phyloP scores from a whole-genome alignment of 2,888 invertebrate genomes.

The Lasioglossum lativentre region DNA sequence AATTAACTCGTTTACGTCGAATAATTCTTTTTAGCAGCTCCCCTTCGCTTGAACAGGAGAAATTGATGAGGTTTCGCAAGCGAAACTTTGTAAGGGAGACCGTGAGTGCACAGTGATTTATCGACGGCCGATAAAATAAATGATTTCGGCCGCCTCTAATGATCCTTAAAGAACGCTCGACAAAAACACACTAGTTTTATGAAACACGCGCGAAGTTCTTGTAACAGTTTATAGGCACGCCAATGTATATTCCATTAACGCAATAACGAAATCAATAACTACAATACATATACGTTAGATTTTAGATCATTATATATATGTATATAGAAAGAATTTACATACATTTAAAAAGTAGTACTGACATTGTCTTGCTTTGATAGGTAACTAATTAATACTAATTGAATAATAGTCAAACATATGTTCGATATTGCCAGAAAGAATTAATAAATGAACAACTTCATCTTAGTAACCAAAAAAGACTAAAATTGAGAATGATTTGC shows the following conservation, averaged over 20 bases:
- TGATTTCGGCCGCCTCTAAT: conserved; percentile 30
- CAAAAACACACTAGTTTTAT: not conserved
- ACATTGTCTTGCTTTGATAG: no score
- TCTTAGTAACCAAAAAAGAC: no score
- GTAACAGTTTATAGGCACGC: not conserved
- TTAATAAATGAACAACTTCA: no score
- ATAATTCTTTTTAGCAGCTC: conserved; percentile 11
- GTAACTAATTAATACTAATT: no score
- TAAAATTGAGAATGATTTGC: no score
- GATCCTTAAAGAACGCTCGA: conserved; percentile 16
- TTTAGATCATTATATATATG: no score
- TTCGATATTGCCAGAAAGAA: no score
- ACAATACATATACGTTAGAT: no score
- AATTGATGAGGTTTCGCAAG: conserved; percentile 49
- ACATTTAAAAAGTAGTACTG: no score
- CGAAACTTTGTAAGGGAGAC: conserved; percentile 34
- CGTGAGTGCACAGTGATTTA: conserved; percentile 41
- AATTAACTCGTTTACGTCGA: conserved; percentile 47
- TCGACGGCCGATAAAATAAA: conserved; percentile 37
- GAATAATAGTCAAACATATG: no score
- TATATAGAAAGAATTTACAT: no score
- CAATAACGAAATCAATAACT: no score
- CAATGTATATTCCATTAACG: not conserved
- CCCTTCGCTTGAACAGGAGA: conserved; percentile 12
- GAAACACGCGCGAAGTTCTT: not conserved